These are phyloP conservation scores for Turnix velox DNA, from an alignment of 2,113 vertebrate genomes.

Conservation along the genomic window DNA sequence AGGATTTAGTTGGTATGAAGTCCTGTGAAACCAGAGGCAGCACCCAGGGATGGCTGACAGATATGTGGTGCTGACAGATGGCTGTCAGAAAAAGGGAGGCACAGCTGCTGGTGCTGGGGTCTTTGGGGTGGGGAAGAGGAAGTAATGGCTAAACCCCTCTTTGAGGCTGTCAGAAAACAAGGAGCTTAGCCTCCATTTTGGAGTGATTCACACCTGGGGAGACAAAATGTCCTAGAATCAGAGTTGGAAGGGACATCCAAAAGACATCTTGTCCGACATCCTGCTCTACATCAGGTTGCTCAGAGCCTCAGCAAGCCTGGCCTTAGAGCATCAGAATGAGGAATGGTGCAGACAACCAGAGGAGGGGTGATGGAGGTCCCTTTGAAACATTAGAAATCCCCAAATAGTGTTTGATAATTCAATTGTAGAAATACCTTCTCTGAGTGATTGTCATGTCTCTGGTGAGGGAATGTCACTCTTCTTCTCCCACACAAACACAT, in stretches of 20 bases:
- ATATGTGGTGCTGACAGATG: no score
- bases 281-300: not conserved
- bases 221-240: not conserved
- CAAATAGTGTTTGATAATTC: not conserved
- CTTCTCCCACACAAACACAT: not conserved
- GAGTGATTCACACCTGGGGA: not conserved
- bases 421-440: not conserved
- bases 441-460: not conserved
- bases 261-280: no score
- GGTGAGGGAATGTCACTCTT: not conserved
- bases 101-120: fast-evolving
- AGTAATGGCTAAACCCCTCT: not conserved
- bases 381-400: not conserved
- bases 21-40: not conserved
- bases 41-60: fast-evolving
- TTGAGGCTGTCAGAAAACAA: not conserved
- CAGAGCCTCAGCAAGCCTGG: not conserved
- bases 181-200: not conserved
- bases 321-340: not conserved
- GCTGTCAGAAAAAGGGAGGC: fast-evolving
- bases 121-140: not conserved
- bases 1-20: fast-evolving
- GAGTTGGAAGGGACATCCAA: no score
- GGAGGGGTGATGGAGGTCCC: not conserved
- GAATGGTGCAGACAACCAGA: not conserved